Percentiles rank a stretch among this genome's conserved stretches.
Conservation (phyloP, 2,113 vertebrate genomes). For the Agelaius phoeniceus region DNA sequence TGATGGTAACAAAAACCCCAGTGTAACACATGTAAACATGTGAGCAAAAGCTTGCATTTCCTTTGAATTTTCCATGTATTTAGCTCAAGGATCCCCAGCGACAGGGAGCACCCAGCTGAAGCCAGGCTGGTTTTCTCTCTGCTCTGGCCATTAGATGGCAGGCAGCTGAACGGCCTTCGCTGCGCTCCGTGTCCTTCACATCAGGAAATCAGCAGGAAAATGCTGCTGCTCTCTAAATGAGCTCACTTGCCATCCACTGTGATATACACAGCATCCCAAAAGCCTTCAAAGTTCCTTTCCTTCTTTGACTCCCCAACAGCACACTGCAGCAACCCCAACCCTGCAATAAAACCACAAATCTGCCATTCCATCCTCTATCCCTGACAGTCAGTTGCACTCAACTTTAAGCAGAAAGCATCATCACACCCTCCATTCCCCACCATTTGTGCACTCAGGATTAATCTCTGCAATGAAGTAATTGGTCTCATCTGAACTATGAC, state of each 20-base stretch:
- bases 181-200: background rate
- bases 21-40: background rate
- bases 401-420: background rate
- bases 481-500: constrained; percentile 29
- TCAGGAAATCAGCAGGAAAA: background rate
- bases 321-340: background rate
- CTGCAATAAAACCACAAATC: background rate
- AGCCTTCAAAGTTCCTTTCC: background rate
- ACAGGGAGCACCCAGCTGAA: background rate
- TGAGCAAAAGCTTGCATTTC: background rate
- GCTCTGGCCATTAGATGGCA: constrained; percentile 58
- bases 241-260: background rate
- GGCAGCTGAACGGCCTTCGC: background rate
- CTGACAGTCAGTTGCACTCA: background rate
- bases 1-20: background rate
- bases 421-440: background rate
- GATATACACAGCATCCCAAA: background rate
- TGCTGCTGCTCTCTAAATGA: background rate
- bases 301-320: background rate
- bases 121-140: background rate
- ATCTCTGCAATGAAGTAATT: constrained; percentile 12
- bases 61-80: background rate
- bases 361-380: background rate
- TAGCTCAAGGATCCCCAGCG: background rate
- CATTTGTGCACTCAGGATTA: background rate